Percentiles rank a stretch among this genome's conserved stretches.
These are phyloP conservation scores for Agapostemon virescens DNA, from an alignment of 2,888 invertebrate species.

Conservation along the genomic window DNA sequence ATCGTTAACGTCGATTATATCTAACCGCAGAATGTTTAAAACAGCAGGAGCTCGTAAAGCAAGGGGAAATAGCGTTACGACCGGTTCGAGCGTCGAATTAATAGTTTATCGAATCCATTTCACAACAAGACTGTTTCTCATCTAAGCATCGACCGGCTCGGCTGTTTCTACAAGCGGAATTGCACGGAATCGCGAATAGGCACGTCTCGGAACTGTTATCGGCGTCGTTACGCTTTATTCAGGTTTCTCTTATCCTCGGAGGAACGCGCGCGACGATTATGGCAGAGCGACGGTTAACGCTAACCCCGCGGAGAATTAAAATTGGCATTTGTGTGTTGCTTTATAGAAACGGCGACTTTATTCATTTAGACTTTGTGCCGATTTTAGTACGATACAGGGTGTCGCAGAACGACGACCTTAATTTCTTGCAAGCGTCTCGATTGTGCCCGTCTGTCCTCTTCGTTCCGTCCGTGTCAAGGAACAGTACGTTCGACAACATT, in stretches of 20 bases:
- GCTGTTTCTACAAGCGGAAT: not conserved
- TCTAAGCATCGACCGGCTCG: not conserved
- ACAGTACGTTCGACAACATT: too few species aligned
- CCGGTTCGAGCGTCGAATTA: not conserved
- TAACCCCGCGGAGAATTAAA: too few species aligned
- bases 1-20: too few species aligned
- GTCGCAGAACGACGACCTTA: too few species aligned
- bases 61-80: not conserved
- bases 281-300: conserved; percentile 22
- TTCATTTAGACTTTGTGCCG: too few species aligned
- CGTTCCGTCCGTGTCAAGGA: too few species aligned
- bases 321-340: too few species aligned
- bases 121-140: not conserved
- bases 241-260: not conserved
- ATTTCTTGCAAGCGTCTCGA: too few species aligned
- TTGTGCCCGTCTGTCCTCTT: too few species aligned
- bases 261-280: conserved; percentile 44
- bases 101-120: not conserved
- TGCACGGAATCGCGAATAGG: not conserved
- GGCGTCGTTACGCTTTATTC: not conserved
- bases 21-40: not conserved
- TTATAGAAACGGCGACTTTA: too few species aligned
- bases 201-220: conserved; percentile 13
- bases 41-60: not conserved
- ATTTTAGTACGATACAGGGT: too few species aligned